Conservation (phyloP, 2,113 vertebrate genomes). For the Syngnathoides biaculeatus region DNA sequence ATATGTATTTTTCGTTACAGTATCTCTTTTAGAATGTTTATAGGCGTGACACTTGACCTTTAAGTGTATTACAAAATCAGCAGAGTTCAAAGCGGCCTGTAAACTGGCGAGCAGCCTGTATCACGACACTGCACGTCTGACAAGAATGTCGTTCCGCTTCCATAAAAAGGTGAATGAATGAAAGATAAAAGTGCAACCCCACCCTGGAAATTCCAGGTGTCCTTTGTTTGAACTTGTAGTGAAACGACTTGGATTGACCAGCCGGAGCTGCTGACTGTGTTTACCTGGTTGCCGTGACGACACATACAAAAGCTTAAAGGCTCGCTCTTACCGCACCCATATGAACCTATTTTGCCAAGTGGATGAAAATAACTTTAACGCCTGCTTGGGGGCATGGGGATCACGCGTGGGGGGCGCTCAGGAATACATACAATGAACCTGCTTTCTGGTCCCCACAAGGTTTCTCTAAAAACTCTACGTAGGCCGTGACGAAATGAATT, state of each 20-base stretch:
- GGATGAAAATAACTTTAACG: not conserved
- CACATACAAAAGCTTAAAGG: slow-evolving; percentile 37
- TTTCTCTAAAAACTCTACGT: too few species aligned
- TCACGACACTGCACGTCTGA: too few species aligned
- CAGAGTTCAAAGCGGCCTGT: not conserved
- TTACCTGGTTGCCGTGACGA: slow-evolving; percentile 50
- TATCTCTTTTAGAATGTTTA: too few species aligned
- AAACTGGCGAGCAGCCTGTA: not conserved
- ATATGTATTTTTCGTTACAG: too few species aligned
- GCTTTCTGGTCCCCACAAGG: not conserved
- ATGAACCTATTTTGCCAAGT: slow-evolving; percentile 5
- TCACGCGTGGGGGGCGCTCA: not conserved
- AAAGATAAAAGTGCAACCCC: slow-evolving; percentile 20
- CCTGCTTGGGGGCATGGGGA: not conserved
- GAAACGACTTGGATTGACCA: slow-evolving; percentile 50
- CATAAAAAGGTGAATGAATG: slow-evolving; percentile 9
- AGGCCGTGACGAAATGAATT: slow-evolving; percentile 7
- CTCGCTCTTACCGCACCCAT: slow-evolving; percentile 45
- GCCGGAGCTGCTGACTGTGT: slow-evolving; percentile 35
- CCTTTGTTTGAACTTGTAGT: slow-evolving; percentile 39
- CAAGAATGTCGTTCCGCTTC: not conserved
- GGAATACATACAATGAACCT: not conserved
- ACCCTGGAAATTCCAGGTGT: slow-evolving; percentile 46
- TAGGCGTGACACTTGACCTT: too few species aligned
- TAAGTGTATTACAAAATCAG: not conserved